Percentiles rank a stretch among this genome's conserved stretches.
phyloP scores from a whole-genome alignment of 2,888 invertebrate species.

The Sinentomon sp. region DNA sequence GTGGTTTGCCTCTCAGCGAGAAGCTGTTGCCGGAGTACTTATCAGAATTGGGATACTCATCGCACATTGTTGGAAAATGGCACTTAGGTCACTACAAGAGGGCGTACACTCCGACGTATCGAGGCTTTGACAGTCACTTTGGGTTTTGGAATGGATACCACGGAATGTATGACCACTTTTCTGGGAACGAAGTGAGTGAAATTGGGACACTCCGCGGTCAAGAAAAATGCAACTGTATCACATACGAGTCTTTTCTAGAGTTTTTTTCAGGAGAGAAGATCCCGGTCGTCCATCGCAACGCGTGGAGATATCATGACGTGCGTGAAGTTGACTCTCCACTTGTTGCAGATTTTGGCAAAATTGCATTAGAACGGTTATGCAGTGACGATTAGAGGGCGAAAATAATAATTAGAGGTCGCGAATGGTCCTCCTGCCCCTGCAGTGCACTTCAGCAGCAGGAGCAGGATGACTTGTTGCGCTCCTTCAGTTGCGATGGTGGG shows the following conservation, averaged over 20 bases:
- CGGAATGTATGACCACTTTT: constrained; percentile 40
- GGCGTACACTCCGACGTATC: constrained; percentile 38
- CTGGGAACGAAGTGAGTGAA: constrained; percentile 11
- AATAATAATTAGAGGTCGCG: no score
- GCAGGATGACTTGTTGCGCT: no score
- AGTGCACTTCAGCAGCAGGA: not conserved
- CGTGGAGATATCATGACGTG: no score
- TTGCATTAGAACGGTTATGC: no score
- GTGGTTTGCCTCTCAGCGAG: constrained; percentile 36
- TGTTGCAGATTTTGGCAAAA: no score
- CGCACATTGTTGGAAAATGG: constrained; percentile 74
- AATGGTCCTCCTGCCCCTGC: constrained; percentile 5
- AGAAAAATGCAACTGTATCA: no score
- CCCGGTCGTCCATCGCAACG: no score
- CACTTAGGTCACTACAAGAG: constrained; percentile 47
- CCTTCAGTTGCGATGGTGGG: no score
- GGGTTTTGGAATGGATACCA: constrained; percentile 47
- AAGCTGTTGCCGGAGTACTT: constrained; percentile 41
- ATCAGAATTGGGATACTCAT: constrained; percentile 35
- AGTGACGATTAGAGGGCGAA: no score
- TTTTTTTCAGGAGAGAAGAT: no score
- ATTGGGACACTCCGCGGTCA: not conserved
- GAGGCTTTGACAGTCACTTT: constrained; percentile 53
- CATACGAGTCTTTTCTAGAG: no score
- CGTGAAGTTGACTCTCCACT: no score